phyloP scores from a whole-genome alignment of 1,140 invertebrate genomes.

The Eulimnadia texana region DNA sequence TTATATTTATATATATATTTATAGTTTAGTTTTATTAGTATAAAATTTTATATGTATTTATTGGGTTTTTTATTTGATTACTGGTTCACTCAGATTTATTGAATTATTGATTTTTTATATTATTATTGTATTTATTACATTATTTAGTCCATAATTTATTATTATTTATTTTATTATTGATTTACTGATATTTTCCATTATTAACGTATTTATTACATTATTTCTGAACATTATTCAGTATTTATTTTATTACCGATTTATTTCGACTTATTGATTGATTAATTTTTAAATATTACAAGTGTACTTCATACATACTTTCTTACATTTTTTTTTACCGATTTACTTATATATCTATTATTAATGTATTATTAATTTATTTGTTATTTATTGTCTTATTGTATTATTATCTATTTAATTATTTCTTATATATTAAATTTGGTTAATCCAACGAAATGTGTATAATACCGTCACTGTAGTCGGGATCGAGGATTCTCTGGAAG shows the following conservation, averaged over 20 bases:
- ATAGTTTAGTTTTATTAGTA: neutral
- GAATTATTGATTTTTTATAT: too few relatives aligned
- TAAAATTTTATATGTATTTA: neutral
- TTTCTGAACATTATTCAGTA: neutral
- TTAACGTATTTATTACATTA: neutral
- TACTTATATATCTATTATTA: neutral
- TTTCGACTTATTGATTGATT: neutral
- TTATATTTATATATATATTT: neutral
- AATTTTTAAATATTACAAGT: too few relatives aligned
- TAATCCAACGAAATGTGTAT: constrained; percentile 12
- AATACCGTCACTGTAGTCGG: constrained; percentile 22
- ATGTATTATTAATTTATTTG: neutral
- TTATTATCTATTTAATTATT: neutral
- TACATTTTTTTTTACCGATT: too few relatives aligned
- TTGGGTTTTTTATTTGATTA: neutral
- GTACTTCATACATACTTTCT: neutral
- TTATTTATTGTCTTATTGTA: neutral
- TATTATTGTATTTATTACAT: too few relatives aligned
- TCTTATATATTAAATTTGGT: neutral
- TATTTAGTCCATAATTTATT: neutral
- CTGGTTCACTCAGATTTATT: neutral
- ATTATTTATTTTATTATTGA: neutral
- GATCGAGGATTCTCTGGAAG: constrained; percentile 26
- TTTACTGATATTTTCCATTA: too few relatives aligned
- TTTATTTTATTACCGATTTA: neutral